These are phyloP conservation scores for Naso thynnoides DNA, from an alignment of 2,797 vertebrate genomes.

Conservation along the genomic window DNA sequence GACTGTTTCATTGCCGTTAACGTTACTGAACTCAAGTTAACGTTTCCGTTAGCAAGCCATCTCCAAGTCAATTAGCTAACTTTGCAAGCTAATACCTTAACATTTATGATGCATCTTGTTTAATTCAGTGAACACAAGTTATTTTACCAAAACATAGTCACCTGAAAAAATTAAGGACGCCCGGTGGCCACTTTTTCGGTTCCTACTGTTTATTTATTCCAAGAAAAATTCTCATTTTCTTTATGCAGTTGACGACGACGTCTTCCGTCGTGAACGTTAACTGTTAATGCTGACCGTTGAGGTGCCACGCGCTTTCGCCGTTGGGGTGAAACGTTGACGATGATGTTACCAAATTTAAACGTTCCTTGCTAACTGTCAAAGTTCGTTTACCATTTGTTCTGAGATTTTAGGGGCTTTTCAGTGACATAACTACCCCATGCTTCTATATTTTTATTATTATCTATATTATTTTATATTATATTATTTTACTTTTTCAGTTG, in stretches of 20 bases:
- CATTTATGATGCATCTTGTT: no score
- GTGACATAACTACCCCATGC: no score
- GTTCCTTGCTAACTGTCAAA: no score
- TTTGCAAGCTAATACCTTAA: background rate
- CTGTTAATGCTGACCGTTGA: background rate
- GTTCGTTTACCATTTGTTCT: no score
- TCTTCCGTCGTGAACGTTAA: no score
- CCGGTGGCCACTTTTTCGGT: slow-evolving; percentile 13
- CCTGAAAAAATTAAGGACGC: background rate
- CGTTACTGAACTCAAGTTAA: no score
- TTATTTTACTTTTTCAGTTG: no score
- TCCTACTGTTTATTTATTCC: background rate
- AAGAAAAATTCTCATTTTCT: background rate
- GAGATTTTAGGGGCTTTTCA: no score
- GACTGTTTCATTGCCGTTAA: no score
- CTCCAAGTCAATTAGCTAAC: background rate
- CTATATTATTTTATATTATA: no score
- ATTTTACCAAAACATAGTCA: slow-evolving; percentile 20
- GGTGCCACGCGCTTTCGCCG: background rate
- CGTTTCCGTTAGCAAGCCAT: background rate
- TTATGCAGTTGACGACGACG: background rate
- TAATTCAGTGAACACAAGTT: background rate
- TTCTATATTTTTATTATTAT: no score
- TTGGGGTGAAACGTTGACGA: background rate
- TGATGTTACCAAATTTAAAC: no score